Evolutionary conservation across 2,113 vertebrate genomes (phyloP).

Genomic region (Esox niger): DNA sequence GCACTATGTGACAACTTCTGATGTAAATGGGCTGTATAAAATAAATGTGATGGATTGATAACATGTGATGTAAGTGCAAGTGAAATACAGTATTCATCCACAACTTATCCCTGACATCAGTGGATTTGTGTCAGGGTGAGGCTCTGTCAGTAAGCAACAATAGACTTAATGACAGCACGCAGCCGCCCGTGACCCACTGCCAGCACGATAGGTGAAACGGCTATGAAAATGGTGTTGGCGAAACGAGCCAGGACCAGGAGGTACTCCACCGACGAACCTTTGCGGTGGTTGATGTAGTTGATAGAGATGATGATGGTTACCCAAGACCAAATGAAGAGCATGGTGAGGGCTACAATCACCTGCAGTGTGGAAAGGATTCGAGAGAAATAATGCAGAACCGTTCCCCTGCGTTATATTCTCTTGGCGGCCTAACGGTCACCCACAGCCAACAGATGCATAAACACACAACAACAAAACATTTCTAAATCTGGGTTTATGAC

Average conservation of each 20-base stretch:
- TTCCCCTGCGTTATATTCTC: background rate
- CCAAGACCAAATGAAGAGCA: slow-evolving; percentile 74
- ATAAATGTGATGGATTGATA: background rate
- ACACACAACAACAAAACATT: no score
- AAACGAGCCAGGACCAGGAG: slow-evolving; percentile 73
- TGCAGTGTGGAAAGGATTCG: slow-evolving; percentile 22
- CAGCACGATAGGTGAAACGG: slow-evolving; percentile 70
- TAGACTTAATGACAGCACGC: slow-evolving; percentile 59
- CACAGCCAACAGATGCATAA: no score
- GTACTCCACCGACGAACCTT: slow-evolving; percentile 46
- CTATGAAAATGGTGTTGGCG: slow-evolving; percentile 70
- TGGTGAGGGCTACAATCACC: slow-evolving; percentile 74
- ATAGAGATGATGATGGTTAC: slow-evolving; percentile 74
- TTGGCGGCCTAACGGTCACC: no score
- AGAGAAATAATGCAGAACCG: background rate
- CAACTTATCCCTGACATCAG: no score
- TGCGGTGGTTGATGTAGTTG: slow-evolving; percentile 77
- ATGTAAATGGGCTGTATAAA: no score
- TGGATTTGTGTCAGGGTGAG: background rate
- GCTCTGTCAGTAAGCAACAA: slow-evolving; percentile 33
- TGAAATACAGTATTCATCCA: no score
- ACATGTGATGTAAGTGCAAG: background rate
- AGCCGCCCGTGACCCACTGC: slow-evolving; percentile 70
- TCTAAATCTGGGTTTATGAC: no score
- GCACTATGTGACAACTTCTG: no score